These are phyloP conservation scores for Drosophila histrio DNA, from an alignment of 2,888 invertebrate genomes.

Conservation along the genomic window DNA sequence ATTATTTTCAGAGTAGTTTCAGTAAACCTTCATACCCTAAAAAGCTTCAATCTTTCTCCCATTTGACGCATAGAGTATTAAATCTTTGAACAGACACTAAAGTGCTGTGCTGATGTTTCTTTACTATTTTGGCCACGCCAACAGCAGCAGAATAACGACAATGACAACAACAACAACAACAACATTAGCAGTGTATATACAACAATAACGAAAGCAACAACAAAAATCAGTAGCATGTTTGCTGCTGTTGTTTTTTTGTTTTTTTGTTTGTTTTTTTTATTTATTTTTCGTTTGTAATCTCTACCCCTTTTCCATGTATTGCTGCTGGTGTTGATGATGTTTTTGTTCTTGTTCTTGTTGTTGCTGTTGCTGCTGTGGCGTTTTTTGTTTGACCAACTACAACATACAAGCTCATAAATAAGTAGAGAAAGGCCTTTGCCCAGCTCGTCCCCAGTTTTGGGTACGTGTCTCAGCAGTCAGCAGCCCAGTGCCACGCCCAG, in stretches of 20 bases:
- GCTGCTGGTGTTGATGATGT: slow-evolving; percentile 29
- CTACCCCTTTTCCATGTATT: slow-evolving; percentile 61
- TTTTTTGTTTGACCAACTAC: slow-evolving; percentile 71
- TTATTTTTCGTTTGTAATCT: slow-evolving; percentile 74
- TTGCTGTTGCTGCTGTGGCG: slow-evolving; percentile 22
- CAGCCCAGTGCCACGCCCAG: slow-evolving; percentile 28
- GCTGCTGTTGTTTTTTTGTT: slow-evolving; percentile 65
- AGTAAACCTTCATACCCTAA: no score
- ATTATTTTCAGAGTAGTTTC: no score
- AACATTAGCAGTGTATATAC: slow-evolving; percentile 15
- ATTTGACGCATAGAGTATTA: slow-evolving; percentile 21
- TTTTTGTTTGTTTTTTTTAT: slow-evolving; percentile 72
- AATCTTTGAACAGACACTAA: background rate
- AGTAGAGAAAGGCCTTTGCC: slow-evolving; percentile 68
- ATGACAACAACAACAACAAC: slow-evolving; percentile 16
- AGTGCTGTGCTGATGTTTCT: slow-evolving; percentile 3
- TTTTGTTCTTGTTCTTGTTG: slow-evolving; percentile 27
- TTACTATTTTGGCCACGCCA: slow-evolving; percentile 31
- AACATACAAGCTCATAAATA: slow-evolving; percentile 76
- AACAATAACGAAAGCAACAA: slow-evolving; percentile 32
- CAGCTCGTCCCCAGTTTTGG: slow-evolving; percentile 12
- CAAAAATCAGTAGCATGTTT: slow-evolving; percentile 65
- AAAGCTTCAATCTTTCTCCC: no score
- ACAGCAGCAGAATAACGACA: slow-evolving; percentile 14
- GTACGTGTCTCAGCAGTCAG: background rate